Evolutionary conservation across 1,140 invertebrate species (phyloP).

Genomic region (Drosophila sproati): DNA sequence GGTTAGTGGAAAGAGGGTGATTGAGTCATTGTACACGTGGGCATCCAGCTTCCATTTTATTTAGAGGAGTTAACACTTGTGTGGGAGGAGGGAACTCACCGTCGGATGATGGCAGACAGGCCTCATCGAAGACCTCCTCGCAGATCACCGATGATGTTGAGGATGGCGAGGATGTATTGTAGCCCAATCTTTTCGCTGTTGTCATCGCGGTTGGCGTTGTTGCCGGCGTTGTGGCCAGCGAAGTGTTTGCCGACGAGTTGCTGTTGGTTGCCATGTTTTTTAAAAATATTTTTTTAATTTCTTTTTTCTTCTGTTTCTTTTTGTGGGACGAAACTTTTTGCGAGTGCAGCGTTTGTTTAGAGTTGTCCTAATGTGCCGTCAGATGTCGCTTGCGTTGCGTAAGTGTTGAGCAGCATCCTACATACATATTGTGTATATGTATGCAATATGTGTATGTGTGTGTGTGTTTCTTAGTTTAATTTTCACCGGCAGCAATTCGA

Average conservation of each 20-base stretch:
- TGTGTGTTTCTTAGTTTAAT: slow-evolving; percentile 6
- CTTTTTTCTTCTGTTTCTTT: background rate
- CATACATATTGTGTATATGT: background rate
- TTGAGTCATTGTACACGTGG: too few relatives aligned
- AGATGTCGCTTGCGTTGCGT: slow-evolving; percentile 46
- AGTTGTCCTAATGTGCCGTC: slow-evolving; percentile 29
- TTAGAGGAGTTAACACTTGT: background rate
- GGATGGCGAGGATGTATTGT: slow-evolving; percentile 77
- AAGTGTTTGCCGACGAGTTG: slow-evolving; percentile 45
- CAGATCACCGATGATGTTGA: slow-evolving; percentile 87
- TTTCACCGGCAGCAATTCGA: slow-evolving; percentile 25
- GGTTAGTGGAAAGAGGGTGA: too few relatives aligned
- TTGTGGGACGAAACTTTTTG: background rate
- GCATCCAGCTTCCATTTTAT: too few relatives aligned
- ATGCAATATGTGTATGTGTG: background rate
- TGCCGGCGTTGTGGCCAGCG: slow-evolving; percentile 50
- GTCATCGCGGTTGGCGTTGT: slow-evolving; percentile 44
- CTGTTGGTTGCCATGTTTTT: slow-evolving; percentile 57
- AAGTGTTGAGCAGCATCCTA: slow-evolving; percentile 43
- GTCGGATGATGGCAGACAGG: slow-evolving; percentile 91
- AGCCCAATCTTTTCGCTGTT: slow-evolving; percentile 45
- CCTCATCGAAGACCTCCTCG: slow-evolving; percentile 92
- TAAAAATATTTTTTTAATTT: background rate
- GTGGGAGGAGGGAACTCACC: slow-evolving; percentile 85
- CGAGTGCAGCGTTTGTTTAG: background rate